Percentiles rank a stretch among this genome's conserved stretches.
Evolutionary conservation across 2,113 vertebrate species (phyloP).

Genomic region (Microtus richardsoni): DNA sequence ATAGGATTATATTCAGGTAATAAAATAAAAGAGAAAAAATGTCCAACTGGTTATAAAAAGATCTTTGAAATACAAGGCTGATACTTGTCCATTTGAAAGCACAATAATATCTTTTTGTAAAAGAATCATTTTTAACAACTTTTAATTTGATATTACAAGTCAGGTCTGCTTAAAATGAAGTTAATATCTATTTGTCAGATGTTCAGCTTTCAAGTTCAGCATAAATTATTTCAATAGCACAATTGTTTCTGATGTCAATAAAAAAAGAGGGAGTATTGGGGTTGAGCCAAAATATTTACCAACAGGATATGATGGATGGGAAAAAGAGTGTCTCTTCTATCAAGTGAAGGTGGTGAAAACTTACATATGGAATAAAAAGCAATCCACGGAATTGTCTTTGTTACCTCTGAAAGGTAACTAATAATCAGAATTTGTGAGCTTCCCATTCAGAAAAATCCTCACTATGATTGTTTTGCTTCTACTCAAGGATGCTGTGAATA

Average conservation of each 20-base stretch:
- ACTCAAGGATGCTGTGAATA: background rate
- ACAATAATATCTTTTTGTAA: slow-evolving; percentile 1
- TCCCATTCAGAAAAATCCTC: background rate
- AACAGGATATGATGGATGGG: background rate
- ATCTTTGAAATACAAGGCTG: slow-evolving; percentile 53
- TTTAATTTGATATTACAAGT: slow-evolving; percentile 72
- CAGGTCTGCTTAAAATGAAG: slow-evolving; percentile 48
- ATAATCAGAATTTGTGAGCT: background rate
- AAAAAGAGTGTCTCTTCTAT: background rate
- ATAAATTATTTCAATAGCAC: background rate
- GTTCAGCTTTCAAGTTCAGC: slow-evolving; percentile 48
- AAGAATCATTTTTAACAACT: slow-evolving; percentile 49
- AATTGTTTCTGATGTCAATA: background rate
- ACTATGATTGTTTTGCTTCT: slow-evolving; percentile 27
- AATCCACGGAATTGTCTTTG: background rate
- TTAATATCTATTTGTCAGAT: slow-evolving; percentile 39
- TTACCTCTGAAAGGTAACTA: background rate
- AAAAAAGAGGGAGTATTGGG: too few species aligned
- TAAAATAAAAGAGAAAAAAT: slow-evolving; percentile 43
- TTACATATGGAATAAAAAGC: slow-evolving; percentile 15
- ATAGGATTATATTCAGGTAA: slow-evolving; percentile 48
- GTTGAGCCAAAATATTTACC: background rate
- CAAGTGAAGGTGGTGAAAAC: background rate
- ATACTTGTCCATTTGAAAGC: slow-evolving; percentile 45
- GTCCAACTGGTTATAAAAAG: slow-evolving; percentile 57